phyloP scores from a whole-genome alignment of 2,113 vertebrate genomes.

The Xenopus laevis region DNA sequence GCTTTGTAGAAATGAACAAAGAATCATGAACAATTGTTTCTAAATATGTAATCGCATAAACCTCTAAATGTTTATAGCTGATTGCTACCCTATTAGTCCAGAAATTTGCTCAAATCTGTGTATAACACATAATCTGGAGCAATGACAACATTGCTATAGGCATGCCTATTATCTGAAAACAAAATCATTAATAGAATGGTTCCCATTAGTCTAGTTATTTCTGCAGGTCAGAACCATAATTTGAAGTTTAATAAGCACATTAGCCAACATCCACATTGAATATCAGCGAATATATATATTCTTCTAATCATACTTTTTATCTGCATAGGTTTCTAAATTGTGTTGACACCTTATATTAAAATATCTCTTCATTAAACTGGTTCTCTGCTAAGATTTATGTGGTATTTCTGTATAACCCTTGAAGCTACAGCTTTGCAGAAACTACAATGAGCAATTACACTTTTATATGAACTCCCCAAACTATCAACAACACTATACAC shows the following conservation, averaged over 20 bases:
- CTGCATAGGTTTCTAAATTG: background rate
- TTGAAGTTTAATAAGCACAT: slow-evolving; percentile 6
- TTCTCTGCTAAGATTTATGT: too few species aligned
- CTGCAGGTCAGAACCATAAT: slow-evolving; percentile 12
- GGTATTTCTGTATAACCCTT: too few species aligned
- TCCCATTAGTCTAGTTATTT: slow-evolving; percentile 16
- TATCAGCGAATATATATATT: too few species aligned
- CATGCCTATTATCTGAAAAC: slow-evolving; percentile 1
- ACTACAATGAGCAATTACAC: too few species aligned
- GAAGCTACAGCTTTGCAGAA: too few species aligned
- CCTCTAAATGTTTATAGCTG: slow-evolving; percentile 13
- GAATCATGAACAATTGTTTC: background rate
- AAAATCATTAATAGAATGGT: slow-evolving; percentile 27
- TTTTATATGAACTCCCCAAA: too few species aligned
- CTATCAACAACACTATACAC: too few species aligned
- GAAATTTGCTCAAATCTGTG: slow-evolving; percentile 19
- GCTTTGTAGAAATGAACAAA: too few species aligned
- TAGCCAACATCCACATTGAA: too few species aligned
- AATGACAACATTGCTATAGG: slow-evolving; percentile 12
- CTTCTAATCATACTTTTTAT: background rate
- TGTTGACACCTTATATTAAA: too few species aligned
- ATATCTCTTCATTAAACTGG: too few species aligned
- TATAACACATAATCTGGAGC: slow-evolving; percentile 23
- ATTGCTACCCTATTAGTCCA: slow-evolving; percentile 21
- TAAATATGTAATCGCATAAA: background rate